Percentiles rank a stretch among this genome's conserved stretches.
phyloP scores from a whole-genome alignment of 2,113 vertebrate genomes.

The Gopherus evgoodei region DNA sequence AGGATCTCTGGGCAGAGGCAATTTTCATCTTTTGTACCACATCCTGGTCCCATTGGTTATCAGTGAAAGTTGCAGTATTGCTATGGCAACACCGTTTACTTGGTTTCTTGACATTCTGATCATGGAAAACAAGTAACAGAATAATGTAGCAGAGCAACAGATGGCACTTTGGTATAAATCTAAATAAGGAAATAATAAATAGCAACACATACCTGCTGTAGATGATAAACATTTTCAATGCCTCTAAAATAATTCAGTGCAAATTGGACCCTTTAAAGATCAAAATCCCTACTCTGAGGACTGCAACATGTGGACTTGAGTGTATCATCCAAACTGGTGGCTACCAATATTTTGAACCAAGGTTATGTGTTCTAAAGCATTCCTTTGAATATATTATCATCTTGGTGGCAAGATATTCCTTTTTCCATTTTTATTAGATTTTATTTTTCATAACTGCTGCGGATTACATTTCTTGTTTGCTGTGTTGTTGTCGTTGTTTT shows the following conservation, averaged over 20 bases:
- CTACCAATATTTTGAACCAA: slow-evolving; percentile 1
- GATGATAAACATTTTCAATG: neutral
- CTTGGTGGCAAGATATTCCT: neutral
- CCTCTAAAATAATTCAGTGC: neutral
- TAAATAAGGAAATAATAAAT: slow-evolving; percentile 23
- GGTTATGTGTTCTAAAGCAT: neutral
- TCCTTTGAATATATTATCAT: neutral
- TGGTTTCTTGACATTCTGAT: slow-evolving; percentile 30
- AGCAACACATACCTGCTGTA: neutral
- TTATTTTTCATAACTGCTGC: slow-evolving; percentile 6
- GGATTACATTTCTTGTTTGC: neutral
- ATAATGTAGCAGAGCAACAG: neutral
- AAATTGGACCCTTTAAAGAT: neutral
- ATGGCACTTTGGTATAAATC: slow-evolving; percentile 41
- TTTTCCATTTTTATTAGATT: neutral
- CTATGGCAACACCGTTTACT: slow-evolving; percentile 65
- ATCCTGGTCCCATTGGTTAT: neutral
- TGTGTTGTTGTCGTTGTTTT: neutral
- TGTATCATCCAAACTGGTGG: neutral
- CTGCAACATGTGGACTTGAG: neutral
- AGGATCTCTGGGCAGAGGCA: neutral
- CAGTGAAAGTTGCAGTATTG: slow-evolving; percentile 51
- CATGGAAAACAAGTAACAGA: slow-evolving; percentile 48
- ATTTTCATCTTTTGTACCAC: neutral
- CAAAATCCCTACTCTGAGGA: slow-evolving; percentile 7